Evolutionary conservation across 2,113 vertebrate genomes (phyloP).

Genomic region (Megaceryle torquata): DNA sequence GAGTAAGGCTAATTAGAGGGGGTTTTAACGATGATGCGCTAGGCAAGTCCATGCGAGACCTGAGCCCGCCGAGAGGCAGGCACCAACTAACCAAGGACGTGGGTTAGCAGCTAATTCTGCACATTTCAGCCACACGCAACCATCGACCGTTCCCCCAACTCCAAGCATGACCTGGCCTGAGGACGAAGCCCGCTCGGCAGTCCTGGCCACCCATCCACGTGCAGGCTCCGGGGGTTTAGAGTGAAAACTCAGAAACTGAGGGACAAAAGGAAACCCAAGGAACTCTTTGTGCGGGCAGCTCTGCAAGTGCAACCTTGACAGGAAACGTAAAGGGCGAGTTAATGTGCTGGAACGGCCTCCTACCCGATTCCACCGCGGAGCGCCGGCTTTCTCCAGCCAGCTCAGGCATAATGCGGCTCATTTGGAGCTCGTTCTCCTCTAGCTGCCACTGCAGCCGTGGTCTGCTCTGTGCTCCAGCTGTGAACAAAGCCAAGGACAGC

Average conservation of each 20-base stretch:
- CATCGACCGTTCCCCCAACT: neutral
- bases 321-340: conserved; percentile 22
- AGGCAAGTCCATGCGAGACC: neutral
- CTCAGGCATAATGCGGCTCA: neutral
- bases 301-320: neutral
- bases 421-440: neutral
- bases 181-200: neutral
- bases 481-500: conserved; percentile 22
- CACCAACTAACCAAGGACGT: neutral
- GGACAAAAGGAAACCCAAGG: neutral
- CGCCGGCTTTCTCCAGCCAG: neutral
- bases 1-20: neutral
- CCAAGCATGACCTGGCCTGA: neutral
- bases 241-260: neutral
- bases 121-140: neutral
- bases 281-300: neutral
- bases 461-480: conserved; percentile 15
- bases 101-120: neutral
- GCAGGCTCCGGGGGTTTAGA: neutral
- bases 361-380: neutral
- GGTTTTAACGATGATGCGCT: neutral
- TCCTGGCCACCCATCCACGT: rapidly evolving
- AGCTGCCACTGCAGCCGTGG: neutral
- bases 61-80: neutral
- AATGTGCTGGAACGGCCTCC: conserved; percentile 41